Conservation (phyloP, 2,888 invertebrate species). For the Alloplasta piceator region DNA sequence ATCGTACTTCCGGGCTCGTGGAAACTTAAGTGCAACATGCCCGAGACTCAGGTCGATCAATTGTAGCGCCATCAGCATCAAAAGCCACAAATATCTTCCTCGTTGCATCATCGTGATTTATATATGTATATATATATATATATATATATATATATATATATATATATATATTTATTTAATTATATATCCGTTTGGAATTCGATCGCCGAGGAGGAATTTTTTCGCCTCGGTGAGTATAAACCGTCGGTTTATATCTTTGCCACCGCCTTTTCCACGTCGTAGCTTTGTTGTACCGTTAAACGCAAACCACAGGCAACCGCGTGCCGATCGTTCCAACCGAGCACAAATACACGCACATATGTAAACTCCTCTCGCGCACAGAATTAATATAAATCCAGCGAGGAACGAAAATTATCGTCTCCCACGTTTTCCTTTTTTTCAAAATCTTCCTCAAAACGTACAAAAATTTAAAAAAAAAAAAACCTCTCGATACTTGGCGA, state of each 20-base stretch:
- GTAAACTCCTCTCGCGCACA: conserved; percentile 10
- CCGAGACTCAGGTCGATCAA: conserved; percentile 74
- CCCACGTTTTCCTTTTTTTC: conserved; percentile 10
- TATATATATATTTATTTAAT: too few species aligned
- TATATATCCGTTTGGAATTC: conserved; percentile 64
- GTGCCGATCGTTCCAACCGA: conserved; percentile 61
- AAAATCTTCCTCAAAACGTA: too few species aligned
- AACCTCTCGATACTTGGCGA: not conserved
- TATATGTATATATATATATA: conserved; percentile 2
- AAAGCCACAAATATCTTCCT: conserved; percentile 66
- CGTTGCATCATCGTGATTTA: conserved; percentile 63
- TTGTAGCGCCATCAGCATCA: conserved; percentile 64
- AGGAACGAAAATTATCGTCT: conserved; percentile 6
- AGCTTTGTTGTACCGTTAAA: conserved; percentile 68
- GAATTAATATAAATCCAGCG: not conserved
- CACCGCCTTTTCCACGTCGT: conserved; percentile 62
- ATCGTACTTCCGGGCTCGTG: conserved; percentile 94
- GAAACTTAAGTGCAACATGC: conserved; percentile 95
- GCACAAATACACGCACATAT: conserved; percentile 32
- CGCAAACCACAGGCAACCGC: conserved; percentile 64
- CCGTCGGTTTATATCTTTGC: conserved; percentile 20
- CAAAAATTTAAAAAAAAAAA: too few species aligned
- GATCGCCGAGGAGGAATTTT: conserved; percentile 36
- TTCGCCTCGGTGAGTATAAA: too few species aligned
- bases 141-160: too few species aligned